Conservation (phyloP, 2,113 vertebrate species). For the Takifugu flavidus region DNA sequence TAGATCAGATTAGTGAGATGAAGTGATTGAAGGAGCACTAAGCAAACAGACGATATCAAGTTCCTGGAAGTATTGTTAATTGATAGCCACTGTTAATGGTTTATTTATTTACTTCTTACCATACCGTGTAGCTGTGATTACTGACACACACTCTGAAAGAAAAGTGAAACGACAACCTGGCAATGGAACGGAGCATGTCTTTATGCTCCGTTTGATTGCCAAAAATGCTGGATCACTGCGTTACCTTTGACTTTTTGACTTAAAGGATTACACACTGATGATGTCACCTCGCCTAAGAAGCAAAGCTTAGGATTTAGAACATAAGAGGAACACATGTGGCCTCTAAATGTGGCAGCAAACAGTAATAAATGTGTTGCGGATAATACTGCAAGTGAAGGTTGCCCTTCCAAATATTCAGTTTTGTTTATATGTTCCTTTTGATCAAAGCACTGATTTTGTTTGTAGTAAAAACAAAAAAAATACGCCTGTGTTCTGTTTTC, state of each 20-base stretch:
- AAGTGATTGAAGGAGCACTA: not conserved
- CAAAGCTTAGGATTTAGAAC: conserved; percentile 60
- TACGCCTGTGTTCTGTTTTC: conserved; percentile 16
- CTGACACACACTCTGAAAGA: too few species aligned
- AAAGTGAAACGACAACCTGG: not conserved
- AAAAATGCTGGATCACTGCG: conserved; percentile 25
- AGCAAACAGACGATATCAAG: too few species aligned
- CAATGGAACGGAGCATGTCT: conserved; percentile 2
- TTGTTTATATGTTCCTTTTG: conserved; percentile 30
- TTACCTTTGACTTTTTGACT: conserved; percentile 60
- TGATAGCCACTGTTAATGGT: conserved; percentile 1
- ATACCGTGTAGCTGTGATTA: too few species aligned
- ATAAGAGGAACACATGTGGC: conserved; percentile 41
- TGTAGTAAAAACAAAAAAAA: conserved; percentile 11
- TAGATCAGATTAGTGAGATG: conserved; percentile 11
- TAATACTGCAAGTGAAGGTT: conserved; percentile 15
- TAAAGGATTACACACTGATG: conserved; percentile 66
- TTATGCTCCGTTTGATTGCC: conserved; percentile 14
- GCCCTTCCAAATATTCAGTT: conserved; percentile 21
- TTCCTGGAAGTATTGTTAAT: not conserved
- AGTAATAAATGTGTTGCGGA: conserved; percentile 47
- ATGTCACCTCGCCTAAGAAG: conserved; percentile 55
- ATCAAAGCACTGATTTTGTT: conserved; percentile 27
- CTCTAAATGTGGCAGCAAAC: conserved; percentile 58
- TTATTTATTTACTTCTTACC: not conserved